These are phyloP conservation scores for Podargus strigoides DNA, from an alignment of 2,797 vertebrate genomes.

Conservation along the genomic window DNA sequence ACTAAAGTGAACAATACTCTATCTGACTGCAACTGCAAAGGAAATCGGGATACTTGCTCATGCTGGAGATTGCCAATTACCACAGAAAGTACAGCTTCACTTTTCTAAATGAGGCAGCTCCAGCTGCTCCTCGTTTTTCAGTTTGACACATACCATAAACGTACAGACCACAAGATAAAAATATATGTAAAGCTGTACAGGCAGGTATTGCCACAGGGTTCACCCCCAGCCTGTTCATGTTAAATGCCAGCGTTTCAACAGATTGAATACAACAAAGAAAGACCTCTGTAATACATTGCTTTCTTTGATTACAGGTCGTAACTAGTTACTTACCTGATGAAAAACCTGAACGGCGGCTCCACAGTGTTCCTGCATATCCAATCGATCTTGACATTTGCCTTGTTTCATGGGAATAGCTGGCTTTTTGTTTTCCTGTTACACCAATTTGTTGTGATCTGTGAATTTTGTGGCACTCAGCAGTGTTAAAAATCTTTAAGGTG, in stretches of 20 bases:
- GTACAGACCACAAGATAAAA: neutral
- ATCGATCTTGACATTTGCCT: neutral
- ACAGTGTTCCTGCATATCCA: neutral
- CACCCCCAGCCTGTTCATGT: neutral
- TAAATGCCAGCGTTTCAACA: neutral
- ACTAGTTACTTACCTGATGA: neutral
- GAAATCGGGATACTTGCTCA: neutral
- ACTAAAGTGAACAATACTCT: neutral
- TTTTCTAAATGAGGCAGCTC: neutral
- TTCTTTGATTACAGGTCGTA: neutral
- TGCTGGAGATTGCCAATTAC: neutral
- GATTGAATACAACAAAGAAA: neutral
- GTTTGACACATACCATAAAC: neutral
- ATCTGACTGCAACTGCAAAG: neutral
- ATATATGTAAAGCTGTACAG: neutral
- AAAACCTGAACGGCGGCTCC: neutral
- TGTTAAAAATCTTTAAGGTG: neutral
- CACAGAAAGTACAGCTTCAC: neutral
- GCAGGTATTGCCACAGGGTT: constrained; percentile 15
- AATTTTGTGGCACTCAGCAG: neutral
- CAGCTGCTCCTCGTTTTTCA: neutral
- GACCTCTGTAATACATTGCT: neutral
- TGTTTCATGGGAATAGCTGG: neutral
- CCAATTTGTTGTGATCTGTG: neutral
- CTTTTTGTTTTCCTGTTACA: neutral